Percentiles rank a stretch among this genome's conserved stretches.
Evolutionary conservation across 92 coral and sea anemone species (phyloP).

Genomic region (Bergia sp.): DNA sequence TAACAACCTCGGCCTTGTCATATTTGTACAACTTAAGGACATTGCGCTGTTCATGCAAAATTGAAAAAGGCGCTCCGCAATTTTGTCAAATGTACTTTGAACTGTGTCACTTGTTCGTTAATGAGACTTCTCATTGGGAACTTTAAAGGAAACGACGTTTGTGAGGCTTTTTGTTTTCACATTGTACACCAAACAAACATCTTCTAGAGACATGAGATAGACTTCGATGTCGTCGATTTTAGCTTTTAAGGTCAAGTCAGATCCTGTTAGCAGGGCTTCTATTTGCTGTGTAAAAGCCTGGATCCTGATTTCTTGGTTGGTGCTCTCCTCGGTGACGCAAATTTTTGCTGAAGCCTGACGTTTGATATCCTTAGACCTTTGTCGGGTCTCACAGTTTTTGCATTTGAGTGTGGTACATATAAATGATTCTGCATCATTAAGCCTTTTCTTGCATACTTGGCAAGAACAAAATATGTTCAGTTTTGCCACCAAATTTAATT

Average conservation of each 20-base stretch:
- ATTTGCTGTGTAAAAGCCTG: constrained; percentile 42
- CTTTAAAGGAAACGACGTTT: constrained; percentile 44
- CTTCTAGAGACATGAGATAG: constrained; percentile 51
- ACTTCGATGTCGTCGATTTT: constrained; percentile 44
- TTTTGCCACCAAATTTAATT: constrained; percentile 42
- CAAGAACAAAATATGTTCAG: constrained; percentile 55
- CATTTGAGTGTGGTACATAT: constrained; percentile 49
- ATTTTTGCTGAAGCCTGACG: constrained; percentile 43
- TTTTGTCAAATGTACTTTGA: too few relatives aligned
- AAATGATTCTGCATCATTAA: constrained; percentile 47
- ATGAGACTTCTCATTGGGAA: constrained; percentile 34
- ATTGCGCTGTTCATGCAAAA: too few relatives aligned
- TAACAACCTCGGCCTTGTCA: too few relatives aligned
- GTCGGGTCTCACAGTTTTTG: constrained; percentile 40
- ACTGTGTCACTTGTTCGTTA: too few relatives aligned
- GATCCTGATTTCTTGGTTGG: constrained; percentile 53
- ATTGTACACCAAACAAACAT: constrained; percentile 44
- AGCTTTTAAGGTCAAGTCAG: constrained; percentile 25
- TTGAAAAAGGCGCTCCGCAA: too few relatives aligned
- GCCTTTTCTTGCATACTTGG: constrained; percentile 49
- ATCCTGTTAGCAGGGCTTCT: constrained; percentile 45
- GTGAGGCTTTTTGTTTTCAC: constrained; percentile 42
- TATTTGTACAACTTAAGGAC: too few relatives aligned
- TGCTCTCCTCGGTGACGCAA: constrained; percentile 42
- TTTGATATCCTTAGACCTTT: constrained; percentile 45